These are phyloP conservation scores for Helicolenus hilgendorfi DNA, from an alignment of 2,797 vertebrate species.

Conservation along the genomic window DNA sequence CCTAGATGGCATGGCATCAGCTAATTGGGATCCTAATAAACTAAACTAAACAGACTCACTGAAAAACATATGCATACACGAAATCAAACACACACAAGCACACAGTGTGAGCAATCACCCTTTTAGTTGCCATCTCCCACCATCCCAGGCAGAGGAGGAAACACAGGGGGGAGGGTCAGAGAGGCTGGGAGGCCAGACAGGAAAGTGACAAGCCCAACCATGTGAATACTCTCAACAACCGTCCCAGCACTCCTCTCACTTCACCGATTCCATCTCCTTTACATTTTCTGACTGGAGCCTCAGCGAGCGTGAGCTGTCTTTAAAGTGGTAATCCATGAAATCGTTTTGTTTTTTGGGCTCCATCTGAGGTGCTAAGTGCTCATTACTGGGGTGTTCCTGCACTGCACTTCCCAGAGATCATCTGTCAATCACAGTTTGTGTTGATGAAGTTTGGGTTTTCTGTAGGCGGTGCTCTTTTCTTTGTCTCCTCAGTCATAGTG, in stretches of 20 bases:
- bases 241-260: slow-evolving; percentile 48
- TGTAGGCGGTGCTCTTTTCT: slow-evolving; percentile 24
- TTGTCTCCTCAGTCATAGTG: slow-evolving; percentile 19
- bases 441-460: slow-evolving; percentile 50
- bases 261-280: slow-evolving; percentile 40
- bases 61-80: not conserved
- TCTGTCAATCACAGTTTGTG: slow-evolving; percentile 49
- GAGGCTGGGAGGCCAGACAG: slow-evolving; percentile 50
- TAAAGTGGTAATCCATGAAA: slow-evolving; percentile 52
- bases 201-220: slow-evolving; percentile 58
- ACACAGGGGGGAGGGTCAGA: not conserved
- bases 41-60: not conserved
- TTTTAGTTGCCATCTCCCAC: slow-evolving; percentile 29
- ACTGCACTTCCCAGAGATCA: slow-evolving; percentile 30
- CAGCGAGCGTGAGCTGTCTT: slow-evolving; percentile 6
- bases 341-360: not conserved
- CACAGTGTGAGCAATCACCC: slow-evolving; percentile 6
- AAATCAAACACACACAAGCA: slow-evolving; percentile 6
- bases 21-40: too few relatives aligned
- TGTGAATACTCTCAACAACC: slow-evolving; percentile 42
- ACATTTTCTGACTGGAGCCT: slow-evolving; percentile 28
- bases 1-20: too few relatives aligned
- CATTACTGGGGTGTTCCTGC: slow-evolving; percentile 51
- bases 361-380: slow-evolving; percentile 39
- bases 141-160: slow-evolving; percentile 3